These are phyloP conservation scores for Romanogobio albipinnatus DNA, from an alignment of 2,113 vertebrate genomes.

Conservation along the genomic window DNA sequence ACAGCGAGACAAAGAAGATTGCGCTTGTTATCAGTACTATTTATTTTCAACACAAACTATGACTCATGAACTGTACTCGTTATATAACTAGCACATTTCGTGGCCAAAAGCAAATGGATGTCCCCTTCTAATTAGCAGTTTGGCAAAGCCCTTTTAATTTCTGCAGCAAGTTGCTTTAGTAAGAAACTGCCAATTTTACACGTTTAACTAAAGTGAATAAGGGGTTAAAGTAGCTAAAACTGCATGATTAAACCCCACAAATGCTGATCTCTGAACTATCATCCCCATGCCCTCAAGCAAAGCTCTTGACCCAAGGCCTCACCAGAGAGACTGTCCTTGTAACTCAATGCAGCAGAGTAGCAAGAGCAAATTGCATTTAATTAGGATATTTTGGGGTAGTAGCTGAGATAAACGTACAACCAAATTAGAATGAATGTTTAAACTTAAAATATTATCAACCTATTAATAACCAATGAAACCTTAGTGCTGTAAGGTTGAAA, in stretches of 20 bases:
- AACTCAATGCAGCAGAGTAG: neutral
- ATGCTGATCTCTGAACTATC: neutral
- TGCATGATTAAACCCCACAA: neutral
- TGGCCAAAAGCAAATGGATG: neutral
- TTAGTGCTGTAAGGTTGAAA: no score
- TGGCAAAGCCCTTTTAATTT: neutral
- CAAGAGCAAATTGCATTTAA: no score
- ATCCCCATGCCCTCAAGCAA: neutral
- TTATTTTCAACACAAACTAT: neutral
- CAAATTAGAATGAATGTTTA: neutral
- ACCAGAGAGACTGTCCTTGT: no score
- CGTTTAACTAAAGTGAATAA: neutral
- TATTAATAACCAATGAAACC: neutral
- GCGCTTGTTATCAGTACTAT: neutral
- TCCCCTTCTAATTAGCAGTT: neutral
- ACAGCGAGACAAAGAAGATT: neutral
- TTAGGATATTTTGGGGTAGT: neutral
- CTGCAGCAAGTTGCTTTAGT: neutral
- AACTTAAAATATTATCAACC: neutral
- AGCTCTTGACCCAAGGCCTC: neutral
- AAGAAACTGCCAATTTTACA: neutral
- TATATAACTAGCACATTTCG: neutral
- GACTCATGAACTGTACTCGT: neutral
- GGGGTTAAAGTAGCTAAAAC: constrained; percentile 6
- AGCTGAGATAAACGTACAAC: neutral